A percentile compares a stretch with the other conserved stretches of the same genome.
Conservation (phyloP, 1,140 invertebrate genomes). For the Whitmania pigra region DNA sequence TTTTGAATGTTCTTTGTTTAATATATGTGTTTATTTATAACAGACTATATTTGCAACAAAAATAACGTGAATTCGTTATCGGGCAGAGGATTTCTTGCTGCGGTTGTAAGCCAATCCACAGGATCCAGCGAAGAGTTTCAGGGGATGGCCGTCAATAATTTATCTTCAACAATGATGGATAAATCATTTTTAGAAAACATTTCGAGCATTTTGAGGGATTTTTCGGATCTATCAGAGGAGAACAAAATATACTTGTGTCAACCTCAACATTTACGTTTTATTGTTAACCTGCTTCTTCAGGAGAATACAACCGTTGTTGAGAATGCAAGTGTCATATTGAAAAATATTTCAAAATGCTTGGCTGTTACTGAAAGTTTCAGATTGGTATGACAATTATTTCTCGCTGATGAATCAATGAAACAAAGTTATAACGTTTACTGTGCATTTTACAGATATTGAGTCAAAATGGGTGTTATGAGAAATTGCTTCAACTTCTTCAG, state of each 20-base stretch:
- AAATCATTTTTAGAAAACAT: slow-evolving; percentile 87
- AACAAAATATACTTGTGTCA: slow-evolving; percentile 86
- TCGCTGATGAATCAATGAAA: background rate
- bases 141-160: slow-evolving; percentile 83
- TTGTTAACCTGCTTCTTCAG: slow-evolving; percentile 75
- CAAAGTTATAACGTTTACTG: background rate
- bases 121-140: slow-evolving; percentile 79
- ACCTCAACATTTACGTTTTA: slow-evolving; percentile 67
- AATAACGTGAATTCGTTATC: slow-evolving; percentile 87
- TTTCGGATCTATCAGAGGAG: slow-evolving; percentile 82
- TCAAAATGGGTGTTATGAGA: slow-evolving; percentile 71
- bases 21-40: too few relatives aligned
- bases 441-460: slow-evolving; percentile 52
- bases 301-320: slow-evolving; percentile 74
- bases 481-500: slow-evolving; percentile 76
- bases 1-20: too few relatives aligned
- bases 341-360: slow-evolving; percentile 87
- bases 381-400: background rate
- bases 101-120: slow-evolving; percentile 71
- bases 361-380: slow-evolving; percentile 48
- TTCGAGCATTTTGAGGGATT: slow-evolving; percentile 82
- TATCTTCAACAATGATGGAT: slow-evolving; percentile 76
- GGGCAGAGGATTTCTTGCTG: slow-evolving; percentile 73
- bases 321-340: slow-evolving; percentile 81
- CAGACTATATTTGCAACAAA: slow-evolving; percentile 48